A percentile compares a stretch with the other conserved stretches of the same genome.
Conservation (phyloP, 2,888 invertebrate species). For the Drosophila acutilabella region DNA sequence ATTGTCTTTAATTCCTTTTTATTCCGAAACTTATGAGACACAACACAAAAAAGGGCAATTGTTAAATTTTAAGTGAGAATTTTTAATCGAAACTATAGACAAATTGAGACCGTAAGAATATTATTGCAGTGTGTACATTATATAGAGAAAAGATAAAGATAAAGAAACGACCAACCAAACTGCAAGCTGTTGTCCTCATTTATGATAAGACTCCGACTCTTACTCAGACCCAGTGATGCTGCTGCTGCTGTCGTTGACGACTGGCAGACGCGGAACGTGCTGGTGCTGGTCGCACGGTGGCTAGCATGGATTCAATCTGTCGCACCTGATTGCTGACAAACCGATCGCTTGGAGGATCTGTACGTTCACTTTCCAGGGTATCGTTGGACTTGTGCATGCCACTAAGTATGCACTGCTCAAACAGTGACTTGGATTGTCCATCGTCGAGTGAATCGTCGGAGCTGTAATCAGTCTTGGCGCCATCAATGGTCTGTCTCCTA, state of each 20-base stretch:
- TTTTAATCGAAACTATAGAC: constrained; percentile 76
- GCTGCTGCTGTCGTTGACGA: constrained; percentile 29
- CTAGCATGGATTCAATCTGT: constrained; percentile 76
- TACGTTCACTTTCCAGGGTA: constrained; percentile 59
- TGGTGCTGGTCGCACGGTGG: constrained; percentile 56
- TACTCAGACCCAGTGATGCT: constrained; percentile 52
- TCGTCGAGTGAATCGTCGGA: constrained; percentile 86
- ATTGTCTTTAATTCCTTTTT: constrained; percentile 22
- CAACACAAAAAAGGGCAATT: constrained; percentile 54
- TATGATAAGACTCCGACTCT: constrained; percentile 20
- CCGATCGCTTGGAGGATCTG: constrained; percentile 52
- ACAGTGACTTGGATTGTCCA: constrained; percentile 84
- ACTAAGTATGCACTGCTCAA: constrained; percentile 92
- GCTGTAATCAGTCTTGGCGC: constrained; percentile 71
- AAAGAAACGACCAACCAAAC: constrained; percentile 51
- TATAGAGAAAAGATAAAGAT: constrained; percentile 42
- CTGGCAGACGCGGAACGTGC: constrained; percentile 36
- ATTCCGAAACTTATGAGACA: constrained; percentile 26
- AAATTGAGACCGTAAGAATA: constrained; percentile 78
- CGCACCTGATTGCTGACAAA: constrained; percentile 76
- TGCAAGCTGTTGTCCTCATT: constrained; percentile 17
- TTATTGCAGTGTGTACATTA: constrained; percentile 71
- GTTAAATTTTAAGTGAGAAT: constrained; percentile 75
- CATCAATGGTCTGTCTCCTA: constrained; percentile 62
- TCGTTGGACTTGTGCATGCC: constrained; percentile 88